These are phyloP conservation scores for Leucosticte australis DNA, from an alignment of 2,113 vertebrate species.

Conservation along the genomic window DNA sequence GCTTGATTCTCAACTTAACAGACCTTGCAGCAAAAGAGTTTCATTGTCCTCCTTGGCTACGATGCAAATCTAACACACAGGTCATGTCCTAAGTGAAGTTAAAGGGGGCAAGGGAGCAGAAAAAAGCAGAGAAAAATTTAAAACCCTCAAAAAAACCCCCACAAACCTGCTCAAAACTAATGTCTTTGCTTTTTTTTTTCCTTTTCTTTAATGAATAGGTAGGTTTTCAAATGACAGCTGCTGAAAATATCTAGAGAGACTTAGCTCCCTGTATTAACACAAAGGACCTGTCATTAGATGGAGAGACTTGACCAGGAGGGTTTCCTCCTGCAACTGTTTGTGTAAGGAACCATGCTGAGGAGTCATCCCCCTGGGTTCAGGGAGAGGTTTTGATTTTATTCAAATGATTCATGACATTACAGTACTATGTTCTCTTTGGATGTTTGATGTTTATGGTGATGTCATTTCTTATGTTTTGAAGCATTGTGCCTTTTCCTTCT, in stretches of 20 bases:
- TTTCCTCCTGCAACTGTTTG: neutral
- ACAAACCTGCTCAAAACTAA: neutral
- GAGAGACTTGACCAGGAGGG: neutral
- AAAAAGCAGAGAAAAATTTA: neutral
- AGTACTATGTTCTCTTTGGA: neutral
- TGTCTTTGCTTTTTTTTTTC: neutral
- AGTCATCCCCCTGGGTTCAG: neutral
- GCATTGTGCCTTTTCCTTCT: neutral
- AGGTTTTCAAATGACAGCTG: neutral
- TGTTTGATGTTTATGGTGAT: neutral
- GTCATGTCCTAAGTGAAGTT: neutral
- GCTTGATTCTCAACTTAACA: neutral
- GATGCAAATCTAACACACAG: neutral
- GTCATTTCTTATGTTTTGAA: neutral
- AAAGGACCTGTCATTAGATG: neutral
- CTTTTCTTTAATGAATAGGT: neutral
- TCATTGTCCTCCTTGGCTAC: neutral
- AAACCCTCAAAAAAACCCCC: neutral
- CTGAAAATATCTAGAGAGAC: neutral
- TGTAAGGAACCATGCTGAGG: neutral
- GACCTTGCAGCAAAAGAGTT: neutral
- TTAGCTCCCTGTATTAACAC: neutral
- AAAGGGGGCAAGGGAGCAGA: neutral
- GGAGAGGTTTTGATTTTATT: conserved; percentile 11
- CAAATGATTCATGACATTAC: neutral